Evolutionary conservation across 92 coral and sea anemone species (phyloP), one percentile per base, ranked within the genome.

Genomic region (Epizoanthus fatuus): DNA sequence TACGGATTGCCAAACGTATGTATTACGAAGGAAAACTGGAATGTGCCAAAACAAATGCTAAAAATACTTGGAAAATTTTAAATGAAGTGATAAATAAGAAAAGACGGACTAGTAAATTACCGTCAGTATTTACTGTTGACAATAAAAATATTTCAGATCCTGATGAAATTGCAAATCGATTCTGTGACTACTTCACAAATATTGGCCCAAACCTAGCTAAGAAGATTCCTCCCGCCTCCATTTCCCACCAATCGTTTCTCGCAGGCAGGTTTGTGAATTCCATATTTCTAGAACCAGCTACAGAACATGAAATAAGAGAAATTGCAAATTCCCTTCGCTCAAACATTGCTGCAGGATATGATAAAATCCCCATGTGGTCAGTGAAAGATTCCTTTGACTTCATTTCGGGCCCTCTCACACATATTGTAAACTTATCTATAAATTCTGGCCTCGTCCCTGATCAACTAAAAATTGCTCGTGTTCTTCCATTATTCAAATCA

Each of bases 181-280:
- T 82, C 32, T 82, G 86, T 68, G 29, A 82, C 19, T 82, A 66
- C 68, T 82, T 67, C 45, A 38, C 78, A 14, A 52, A 82, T 37
- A 82, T 82, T 22, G 86, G 86, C 22, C 81, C 81, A 3, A 82
- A 45, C 44, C 81, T 82, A 67, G 45, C 86, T 10, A 81, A 49
- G 7, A 66, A 81, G n/a, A 71, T 81, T 39, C 80, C 86, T 40
- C 17, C 81, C 29, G 54, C 88, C 52, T 16, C 20, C 69, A 22
- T n/a, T n/a, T n/a, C n/a, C n/a, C n/a, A n/a, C n/a, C n/a, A n/a
- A n/a, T n/a, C n/a, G n/a, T n/a, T n/a, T 82, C 73, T 82, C 4
- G 63, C 87, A 14, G 80, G 63, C 3, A 72, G 55, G 49, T 35
- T 57, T 44, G 80, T 25, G 20, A 71, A 83, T 40, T 55, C 87